Evolutionary conservation across 2,113 vertebrate genomes (phyloP).

Genomic region (Xyliphius kryptos): DNA sequence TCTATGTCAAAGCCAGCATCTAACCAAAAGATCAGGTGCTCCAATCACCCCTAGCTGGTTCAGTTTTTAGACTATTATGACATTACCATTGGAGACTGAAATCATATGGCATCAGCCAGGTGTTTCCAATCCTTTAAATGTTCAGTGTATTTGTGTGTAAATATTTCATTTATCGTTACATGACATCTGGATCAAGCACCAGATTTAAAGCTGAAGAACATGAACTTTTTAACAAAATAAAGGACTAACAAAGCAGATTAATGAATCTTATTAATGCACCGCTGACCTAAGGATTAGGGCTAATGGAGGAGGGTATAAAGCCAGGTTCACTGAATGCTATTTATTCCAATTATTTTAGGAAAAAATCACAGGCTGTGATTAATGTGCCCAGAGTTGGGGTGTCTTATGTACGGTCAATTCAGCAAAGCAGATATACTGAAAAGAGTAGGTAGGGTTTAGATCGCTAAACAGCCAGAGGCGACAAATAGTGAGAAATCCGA

Average conservation of each 20-base stretch:
- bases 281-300: slow-evolving; percentile 8
- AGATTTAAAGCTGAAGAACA: slow-evolving; percentile 19
- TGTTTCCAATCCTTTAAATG: no score
- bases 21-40: no score
- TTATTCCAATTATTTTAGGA: background rate
- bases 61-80: no score
- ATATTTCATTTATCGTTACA: no score
- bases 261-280: slow-evolving; percentile 28
- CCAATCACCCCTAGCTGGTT: no score
- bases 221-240: slow-evolving; percentile 17
- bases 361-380: background rate
- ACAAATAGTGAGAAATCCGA: background rate
- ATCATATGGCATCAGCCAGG: no score
- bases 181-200: slow-evolving; percentile 12
- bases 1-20: no score
- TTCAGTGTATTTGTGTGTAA: no score
- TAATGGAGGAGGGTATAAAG: slow-evolving; percentile 18
- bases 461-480: background rate
- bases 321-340: slow-evolving; percentile 7
- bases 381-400: background rate
- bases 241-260: slow-evolving; percentile 38
- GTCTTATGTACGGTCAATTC: background rate
- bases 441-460: background rate
- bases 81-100: no score
- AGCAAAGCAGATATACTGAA: background rate